phyloP scores from a whole-genome alignment of 2,888 invertebrate genomes.

The Molorchus minor region DNA sequence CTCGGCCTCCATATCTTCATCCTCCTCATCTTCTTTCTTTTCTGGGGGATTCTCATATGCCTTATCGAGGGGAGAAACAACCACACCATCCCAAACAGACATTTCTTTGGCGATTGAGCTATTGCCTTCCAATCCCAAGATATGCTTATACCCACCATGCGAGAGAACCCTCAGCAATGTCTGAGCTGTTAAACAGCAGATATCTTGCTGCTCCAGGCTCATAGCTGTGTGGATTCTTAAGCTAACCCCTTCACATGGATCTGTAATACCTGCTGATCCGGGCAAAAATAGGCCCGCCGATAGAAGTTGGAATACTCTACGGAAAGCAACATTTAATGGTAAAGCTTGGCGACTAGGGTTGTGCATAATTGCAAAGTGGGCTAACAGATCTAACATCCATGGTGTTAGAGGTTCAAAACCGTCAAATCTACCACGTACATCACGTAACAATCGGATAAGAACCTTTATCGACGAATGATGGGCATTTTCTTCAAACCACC shows the following conservation, averaged over 20 bases:
- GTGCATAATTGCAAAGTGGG: conserved; percentile 96
- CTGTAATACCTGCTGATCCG: conserved; percentile 90
- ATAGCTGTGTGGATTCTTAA: conserved; percentile 90
- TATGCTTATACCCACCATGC: conserved; percentile 93
- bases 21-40: conserved; percentile 77
- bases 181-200: conserved; percentile 93
- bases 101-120: conserved; percentile 77
- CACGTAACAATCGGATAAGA: conserved; percentile 91
- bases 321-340: conserved; percentile 91
- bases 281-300: conserved; percentile 95
- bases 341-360: conserved; percentile 93
- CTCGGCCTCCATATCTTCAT: conserved; percentile 73
- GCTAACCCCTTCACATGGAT: conserved; percentile 93
- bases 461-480: conserved; percentile 95
- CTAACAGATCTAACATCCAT: conserved; percentile 96
- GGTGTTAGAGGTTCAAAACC: conserved; percentile 92
- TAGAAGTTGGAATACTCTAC: conserved; percentile 83
- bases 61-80: conserved; percentile 93
- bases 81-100: conserved; percentile 97
- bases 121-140: conserved; percentile 75
- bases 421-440: conserved; percentile 87
- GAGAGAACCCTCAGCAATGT: conserved; percentile 89
- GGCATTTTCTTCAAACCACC: conserved; percentile 99
- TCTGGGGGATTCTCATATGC: conserved; percentile 88
- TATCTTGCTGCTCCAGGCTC: conserved; percentile 90